phyloP scores from a whole-genome alignment of 2,797 vertebrate genomes.

The Synaphobranchus kaupii region DNA sequence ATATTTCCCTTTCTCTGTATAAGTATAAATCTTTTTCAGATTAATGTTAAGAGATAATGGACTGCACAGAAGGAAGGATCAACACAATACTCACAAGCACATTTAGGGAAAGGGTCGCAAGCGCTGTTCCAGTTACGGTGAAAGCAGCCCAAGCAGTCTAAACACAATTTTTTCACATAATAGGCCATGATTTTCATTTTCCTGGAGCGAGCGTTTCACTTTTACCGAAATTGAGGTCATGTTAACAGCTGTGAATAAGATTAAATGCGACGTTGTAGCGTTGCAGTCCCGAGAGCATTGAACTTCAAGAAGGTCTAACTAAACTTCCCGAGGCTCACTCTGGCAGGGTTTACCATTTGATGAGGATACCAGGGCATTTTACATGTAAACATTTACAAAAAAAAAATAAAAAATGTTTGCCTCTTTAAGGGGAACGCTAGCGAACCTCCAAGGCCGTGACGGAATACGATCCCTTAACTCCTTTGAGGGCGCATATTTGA shows the following conservation, averaged over 20 bases:
- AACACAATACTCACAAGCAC: constrained; percentile 50
- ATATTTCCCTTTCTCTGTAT: constrained; percentile 22
- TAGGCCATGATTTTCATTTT: not conserved
- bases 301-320: not conserved
- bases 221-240: not conserved
- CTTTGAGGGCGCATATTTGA: no score
- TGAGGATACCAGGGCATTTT: not conserved
- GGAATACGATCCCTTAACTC: no score
- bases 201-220: not conserved
- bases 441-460: not conserved
- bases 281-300: not conserved
- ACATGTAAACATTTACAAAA: not conserved
- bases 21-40: constrained; percentile 44
- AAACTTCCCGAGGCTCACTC: not conserved
- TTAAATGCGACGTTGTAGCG: not conserved
- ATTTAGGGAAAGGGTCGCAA: not conserved
- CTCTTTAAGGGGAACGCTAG: not conserved
- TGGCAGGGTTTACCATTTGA: not conserved
- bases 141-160: not conserved
- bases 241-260: not conserved
- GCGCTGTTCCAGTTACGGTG: not conserved
- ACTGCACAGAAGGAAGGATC: constrained; percentile 46
- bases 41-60: constrained; percentile 51
- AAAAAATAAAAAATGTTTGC: not conserved
- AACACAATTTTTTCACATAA: not conserved